A percentile compares a stretch with the other conserved stretches of the same genome.
These are phyloP conservation scores for Tichodroma muraria DNA, from an alignment of 2,113 vertebrate species.

Conservation along the genomic window DNA sequence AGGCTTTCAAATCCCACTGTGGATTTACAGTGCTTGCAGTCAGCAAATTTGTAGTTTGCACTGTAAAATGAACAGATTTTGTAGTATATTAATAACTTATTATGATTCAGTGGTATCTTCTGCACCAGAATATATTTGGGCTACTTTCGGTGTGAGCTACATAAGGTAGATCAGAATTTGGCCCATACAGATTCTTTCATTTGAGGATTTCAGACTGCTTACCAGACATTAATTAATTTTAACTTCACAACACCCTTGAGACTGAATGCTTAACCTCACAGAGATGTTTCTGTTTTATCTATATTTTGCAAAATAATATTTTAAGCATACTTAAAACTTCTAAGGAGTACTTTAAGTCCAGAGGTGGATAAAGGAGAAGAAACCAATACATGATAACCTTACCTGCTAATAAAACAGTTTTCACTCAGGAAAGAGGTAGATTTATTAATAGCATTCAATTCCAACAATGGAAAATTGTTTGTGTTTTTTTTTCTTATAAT, in stretches of 20 bases:
- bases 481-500: background rate
- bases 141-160: background rate
- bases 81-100: background rate
- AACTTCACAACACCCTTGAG: background rate
- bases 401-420: background rate
- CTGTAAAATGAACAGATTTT: background rate
- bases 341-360: background rate
- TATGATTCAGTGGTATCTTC: background rate
- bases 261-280: background rate
- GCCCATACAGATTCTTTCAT: background rate
- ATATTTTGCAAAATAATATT: background rate
- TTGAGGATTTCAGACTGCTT: background rate
- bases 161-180: background rate
- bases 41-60: background rate
- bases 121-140: background rate
- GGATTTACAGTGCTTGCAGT: background rate
- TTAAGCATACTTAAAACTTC: background rate
- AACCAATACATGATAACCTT: background rate
- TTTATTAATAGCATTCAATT: background rate
- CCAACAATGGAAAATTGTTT: background rate
- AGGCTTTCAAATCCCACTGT: background rate
- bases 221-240: slow-evolving; percentile 4
- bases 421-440: background rate
- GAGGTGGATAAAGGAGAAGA: background rate
- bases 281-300: background rate